Evolutionary conservation across 2,888 invertebrate genomes (phyloP).

Genomic region (Cosmia pyralina): DNA sequence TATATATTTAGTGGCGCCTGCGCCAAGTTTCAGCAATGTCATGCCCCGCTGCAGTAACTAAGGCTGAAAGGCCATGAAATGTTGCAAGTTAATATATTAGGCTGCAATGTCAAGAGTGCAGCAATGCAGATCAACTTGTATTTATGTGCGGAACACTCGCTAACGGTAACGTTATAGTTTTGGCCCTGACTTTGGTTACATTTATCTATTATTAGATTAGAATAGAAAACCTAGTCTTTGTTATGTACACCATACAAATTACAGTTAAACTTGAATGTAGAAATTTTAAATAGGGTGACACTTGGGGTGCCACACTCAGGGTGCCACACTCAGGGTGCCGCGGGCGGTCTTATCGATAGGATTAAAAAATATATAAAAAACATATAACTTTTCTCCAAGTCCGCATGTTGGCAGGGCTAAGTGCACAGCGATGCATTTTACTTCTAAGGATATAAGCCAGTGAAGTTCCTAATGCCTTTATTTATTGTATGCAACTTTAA

Average conservation of each 20-base stretch:
- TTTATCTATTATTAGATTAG: background rate
- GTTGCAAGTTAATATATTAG: constrained; percentile 33
- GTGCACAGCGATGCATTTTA: background rate
- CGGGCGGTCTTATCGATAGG: no score
- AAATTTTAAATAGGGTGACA: no score
- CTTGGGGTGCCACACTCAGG: no score
- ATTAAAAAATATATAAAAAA: no score
- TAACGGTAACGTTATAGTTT: constrained; percentile 6
- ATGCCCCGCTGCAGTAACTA: constrained; percentile 18
- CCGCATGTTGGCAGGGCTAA: constrained; percentile 5
- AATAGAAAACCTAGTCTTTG: background rate
- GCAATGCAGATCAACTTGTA: constrained; percentile 52
- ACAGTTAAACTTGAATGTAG: no score
- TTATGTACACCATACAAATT: background rate
- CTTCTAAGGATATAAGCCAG: background rate
- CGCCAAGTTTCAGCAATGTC: constrained; percentile 16
- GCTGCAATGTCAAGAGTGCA: constrained; percentile 55
- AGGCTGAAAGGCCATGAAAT: constrained; percentile 24
- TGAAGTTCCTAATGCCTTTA: background rate
- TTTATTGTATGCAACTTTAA: background rate
- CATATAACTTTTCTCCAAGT: no score
- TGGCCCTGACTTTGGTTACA: constrained; percentile 11
- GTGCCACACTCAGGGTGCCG: no score
- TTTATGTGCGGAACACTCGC: constrained; percentile 22
- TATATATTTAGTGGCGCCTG: background rate